phyloP scores from a whole-genome alignment of 2,797 vertebrate species.

The Pelobates cultripes region DNA sequence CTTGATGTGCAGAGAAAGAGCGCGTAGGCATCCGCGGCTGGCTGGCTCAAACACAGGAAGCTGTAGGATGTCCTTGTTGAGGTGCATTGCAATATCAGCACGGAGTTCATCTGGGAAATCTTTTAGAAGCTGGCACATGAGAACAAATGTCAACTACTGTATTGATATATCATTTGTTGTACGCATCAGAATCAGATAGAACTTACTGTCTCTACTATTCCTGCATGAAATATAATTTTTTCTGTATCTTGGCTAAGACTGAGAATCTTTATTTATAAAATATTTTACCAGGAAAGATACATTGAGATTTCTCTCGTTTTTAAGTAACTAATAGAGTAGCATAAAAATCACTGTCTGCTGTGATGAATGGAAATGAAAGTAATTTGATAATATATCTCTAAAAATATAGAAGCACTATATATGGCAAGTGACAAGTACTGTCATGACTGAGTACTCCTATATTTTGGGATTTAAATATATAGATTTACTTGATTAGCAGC shows the following conservation, averaged over 20 bases:
- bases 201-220: too few relatives aligned
- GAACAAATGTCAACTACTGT: not conserved
- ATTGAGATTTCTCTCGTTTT: too few relatives aligned
- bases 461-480: too few relatives aligned
- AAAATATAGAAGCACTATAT: not conserved
- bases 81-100: slow-evolving; percentile 92
- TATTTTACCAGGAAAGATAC: too few relatives aligned
- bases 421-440: too few relatives aligned
- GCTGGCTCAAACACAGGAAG: slow-evolving; percentile 88
- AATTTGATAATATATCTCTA: not conserved
- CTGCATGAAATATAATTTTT: too few relatives aligned
- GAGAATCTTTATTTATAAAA: too few relatives aligned
- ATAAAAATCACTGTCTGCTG: not conserved
- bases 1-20: slow-evolving; percentile 94
- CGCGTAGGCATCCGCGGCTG: slow-evolving; percentile 90
- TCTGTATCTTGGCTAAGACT: too few relatives aligned
- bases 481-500: too few relatives aligned
- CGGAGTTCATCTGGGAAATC: slow-evolving; percentile 95
- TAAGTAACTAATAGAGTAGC: not conserved
- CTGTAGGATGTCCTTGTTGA: slow-evolving; percentile 96
- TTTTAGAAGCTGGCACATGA: slow-evolving; percentile 80
- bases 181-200: too few relatives aligned
- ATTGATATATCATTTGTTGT: too few relatives aligned
- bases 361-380: not conserved
- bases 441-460: too few relatives aligned